A percentile compares a stretch with the other conserved stretches of the same genome.
phyloP scores from a whole-genome alignment of 2,797 vertebrate species.

The Periophthalmus magnuspinnatus region DNA sequence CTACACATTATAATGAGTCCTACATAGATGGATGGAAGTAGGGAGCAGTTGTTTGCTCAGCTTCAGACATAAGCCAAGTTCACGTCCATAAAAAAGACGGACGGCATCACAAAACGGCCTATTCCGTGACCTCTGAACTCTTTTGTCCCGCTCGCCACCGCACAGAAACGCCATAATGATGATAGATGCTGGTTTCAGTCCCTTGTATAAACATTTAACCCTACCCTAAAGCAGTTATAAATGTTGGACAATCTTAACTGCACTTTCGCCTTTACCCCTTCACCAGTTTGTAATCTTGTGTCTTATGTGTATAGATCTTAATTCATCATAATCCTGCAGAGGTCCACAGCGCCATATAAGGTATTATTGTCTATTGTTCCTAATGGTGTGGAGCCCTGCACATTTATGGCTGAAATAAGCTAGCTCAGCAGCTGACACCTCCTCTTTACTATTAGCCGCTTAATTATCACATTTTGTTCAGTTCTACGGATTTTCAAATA shows the following conservation, averaged over 20 bases:
- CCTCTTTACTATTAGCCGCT: conserved; percentile 37
- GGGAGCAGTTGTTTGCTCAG: conserved; percentile 27
- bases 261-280: not conserved
- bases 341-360: not conserved
- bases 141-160: not conserved
- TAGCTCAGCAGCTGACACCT: conserved; percentile 41
- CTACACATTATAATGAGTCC: conserved; percentile 1
- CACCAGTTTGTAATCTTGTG: not conserved
- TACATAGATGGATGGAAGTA: conserved; percentile 25
- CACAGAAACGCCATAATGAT: not conserved
- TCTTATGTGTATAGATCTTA: not conserved
- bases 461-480: conserved; percentile 48
- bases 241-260: not conserved
- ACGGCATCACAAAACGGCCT: not conserved
- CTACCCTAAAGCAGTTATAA: not conserved
- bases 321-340: not conserved
- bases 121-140: not conserved
- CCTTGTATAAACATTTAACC: conserved; percentile 1
- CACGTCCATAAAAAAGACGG: conserved; percentile 6
- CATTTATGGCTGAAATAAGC: conserved; percentile 18
- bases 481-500: conserved; percentile 8
- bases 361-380: not conserved
- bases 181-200: not conserved
- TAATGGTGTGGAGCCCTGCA: not conserved
- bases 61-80: conserved; percentile 24